Evolutionary conservation across 2,888 invertebrate genomes (phyloP).

Genomic region (Latrodectus elegans): DNA sequence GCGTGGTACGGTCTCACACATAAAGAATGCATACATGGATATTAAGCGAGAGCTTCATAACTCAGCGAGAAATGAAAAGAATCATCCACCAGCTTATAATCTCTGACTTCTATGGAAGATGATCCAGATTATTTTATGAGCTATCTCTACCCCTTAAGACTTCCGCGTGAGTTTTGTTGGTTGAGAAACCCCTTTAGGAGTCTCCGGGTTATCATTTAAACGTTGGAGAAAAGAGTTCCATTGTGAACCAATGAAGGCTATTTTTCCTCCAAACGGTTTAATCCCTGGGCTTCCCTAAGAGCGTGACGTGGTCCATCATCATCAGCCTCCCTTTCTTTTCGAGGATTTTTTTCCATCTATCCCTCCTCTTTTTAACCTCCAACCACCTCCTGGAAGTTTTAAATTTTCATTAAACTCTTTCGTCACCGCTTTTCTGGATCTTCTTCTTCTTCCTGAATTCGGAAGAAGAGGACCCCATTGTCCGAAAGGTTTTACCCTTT

Average conservation of each 20-base stretch:
- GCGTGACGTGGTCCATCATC: conserved; percentile 58
- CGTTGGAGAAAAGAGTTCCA: conserved; percentile 16
- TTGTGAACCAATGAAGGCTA: conserved; percentile 31
- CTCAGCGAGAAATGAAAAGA: conserved; percentile 30
- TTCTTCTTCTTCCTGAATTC: conserved; percentile 42
- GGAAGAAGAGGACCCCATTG: conserved; percentile 5
- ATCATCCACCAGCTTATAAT: background rate
- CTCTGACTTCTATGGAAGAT: conserved; percentile 48
- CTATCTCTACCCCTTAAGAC: conserved; percentile 53
- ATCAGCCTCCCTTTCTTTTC: conserved; percentile 15
- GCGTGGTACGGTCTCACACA: conserved; percentile 56
- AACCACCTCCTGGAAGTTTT: conserved; percentile 35
- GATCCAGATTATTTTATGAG: conserved; percentile 69
- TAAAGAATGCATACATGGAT: conserved; percentile 50
- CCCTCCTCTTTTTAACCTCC: conserved; percentile 4
- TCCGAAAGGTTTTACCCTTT: conserved; percentile 5
- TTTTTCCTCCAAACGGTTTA: conserved; percentile 27
- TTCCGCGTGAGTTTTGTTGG: conserved; percentile 57
- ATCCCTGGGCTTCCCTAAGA: conserved; percentile 28
- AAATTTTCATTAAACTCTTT: conserved; percentile 69
- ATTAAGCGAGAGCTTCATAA: conserved; percentile 48
- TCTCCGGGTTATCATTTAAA: conserved; percentile 23
- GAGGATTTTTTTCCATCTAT: conserved; percentile 28
- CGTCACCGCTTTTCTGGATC: conserved; percentile 50
- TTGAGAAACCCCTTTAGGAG: conserved; percentile 20